Evolutionary conservation across 2,797 vertebrate genomes (phyloP).

Genomic region (Aphelocoma californica): DNA sequence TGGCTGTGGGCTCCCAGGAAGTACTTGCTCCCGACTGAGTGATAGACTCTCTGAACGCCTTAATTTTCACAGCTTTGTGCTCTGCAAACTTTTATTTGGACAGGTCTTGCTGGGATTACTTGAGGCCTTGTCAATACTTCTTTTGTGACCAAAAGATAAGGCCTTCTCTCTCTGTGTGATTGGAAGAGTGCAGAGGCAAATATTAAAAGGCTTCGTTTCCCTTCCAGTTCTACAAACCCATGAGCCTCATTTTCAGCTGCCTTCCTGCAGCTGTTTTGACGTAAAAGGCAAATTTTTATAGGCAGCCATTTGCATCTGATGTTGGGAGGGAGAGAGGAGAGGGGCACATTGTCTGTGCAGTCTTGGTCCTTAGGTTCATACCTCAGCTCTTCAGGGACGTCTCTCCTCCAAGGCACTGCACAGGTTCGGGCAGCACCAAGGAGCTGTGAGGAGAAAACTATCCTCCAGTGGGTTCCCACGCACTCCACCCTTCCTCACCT

Average conservation of each 20-base stretch:
- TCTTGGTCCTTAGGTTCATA: not conserved
- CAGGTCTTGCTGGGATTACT: not conserved
- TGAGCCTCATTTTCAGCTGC: not conserved
- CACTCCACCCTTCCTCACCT: slow-evolving; percentile 18
- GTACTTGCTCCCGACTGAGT: not conserved
- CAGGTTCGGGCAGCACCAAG: not conserved
- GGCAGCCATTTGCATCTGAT: not conserved
- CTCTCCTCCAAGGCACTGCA: not conserved
- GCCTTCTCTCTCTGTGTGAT: not conserved
- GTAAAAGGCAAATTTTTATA: not conserved
- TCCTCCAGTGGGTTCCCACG: not conserved
- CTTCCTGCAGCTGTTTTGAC: not conserved
- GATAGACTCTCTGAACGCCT: not conserved
- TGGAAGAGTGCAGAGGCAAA: not conserved
- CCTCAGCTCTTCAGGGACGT: not conserved
- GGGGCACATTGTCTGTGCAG: accelerated
- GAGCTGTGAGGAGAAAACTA: not conserved
- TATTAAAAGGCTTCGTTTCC: slow-evolving; percentile 12
- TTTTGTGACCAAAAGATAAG: not conserved
- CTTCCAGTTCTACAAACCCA: not conserved
- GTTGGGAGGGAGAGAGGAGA: not conserved
- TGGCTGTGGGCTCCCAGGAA: not conserved
- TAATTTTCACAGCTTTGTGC: slow-evolving; percentile 7
- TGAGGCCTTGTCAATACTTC: not conserved
- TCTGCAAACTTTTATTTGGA: not conserved